Percentiles rank a stretch among this genome's conserved stretches.
phyloP scores from a whole-genome alignment of 2,797 vertebrate species.

The Cephalopachus bancanus region DNA sequence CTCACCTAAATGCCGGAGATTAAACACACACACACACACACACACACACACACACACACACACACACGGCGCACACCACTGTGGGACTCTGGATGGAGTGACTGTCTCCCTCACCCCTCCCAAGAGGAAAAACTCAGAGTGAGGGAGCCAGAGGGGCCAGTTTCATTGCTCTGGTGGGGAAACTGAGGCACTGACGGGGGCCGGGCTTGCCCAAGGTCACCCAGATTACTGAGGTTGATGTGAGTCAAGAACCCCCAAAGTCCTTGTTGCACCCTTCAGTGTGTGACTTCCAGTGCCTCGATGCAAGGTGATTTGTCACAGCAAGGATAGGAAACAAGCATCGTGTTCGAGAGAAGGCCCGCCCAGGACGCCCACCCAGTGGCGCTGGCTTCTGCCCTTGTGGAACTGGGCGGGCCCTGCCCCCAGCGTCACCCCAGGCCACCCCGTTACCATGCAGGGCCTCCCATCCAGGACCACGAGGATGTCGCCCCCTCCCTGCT shows the following conservation, averaged over 20 bases:
- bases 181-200: background rate
- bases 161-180: background rate
- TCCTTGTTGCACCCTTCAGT: no score
- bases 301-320: background rate
- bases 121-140: background rate
- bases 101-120: rapidly evolving
- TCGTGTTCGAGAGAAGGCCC: background rate
- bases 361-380: background rate
- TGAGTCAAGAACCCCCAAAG: background rate
- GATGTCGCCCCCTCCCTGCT: background rate
- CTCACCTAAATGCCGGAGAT: conserved; percentile 78
- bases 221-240: background rate
- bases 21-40: background rate
- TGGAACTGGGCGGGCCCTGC: no score
- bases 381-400: background rate
- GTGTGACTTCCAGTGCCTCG: background rate
- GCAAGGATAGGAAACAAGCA: background rate
- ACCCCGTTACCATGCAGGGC: rapidly evolving
- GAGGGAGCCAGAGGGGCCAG: background rate
- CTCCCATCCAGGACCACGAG: background rate
- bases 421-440: background rate
- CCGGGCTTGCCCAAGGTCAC: background rate
- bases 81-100: background rate
- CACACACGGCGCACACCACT: background rate
- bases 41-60: background rate